A percentile compares a stretch with the other conserved stretches of the same genome.
phyloP scores from a whole-genome alignment of 2,888 invertebrate species.

The Eurytoma californica region DNA sequence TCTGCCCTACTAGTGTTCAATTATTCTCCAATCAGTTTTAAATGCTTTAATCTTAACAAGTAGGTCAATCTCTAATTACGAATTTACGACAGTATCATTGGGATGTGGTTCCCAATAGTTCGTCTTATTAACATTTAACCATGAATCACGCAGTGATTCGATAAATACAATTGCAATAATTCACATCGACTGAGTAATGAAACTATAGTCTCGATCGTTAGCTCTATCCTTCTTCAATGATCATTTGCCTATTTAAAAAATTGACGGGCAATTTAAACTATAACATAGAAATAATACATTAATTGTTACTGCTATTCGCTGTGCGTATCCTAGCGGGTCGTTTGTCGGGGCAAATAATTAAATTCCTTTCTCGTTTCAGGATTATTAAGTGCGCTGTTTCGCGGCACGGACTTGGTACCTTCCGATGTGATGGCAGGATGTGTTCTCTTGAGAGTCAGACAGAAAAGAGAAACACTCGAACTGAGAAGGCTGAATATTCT shows the following conservation, averaged over 20 bases:
- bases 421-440: constrained; percentile 93
- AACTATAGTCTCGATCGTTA: constrained; percentile 4
- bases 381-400: constrained; percentile 85
- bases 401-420: constrained; percentile 90
- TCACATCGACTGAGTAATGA: neutral
- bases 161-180: constrained; percentile 11
- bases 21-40: constrained; percentile 34
- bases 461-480: constrained; percentile 84
- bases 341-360: neutral
- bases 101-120: constrained; percentile 10
- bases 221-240: neutral
- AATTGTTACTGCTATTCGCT: neutral
- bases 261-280: neutral
- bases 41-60: constrained; percentile 28
- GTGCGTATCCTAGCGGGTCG: neutral
- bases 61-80: constrained; percentile 21
- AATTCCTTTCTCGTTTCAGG: constrained; percentile 72
- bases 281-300: neutral
- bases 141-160: constrained; percentile 8
- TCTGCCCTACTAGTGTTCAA: constrained; percentile 21
- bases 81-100: neutral
- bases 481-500: constrained; percentile 81
- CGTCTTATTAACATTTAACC: constrained; percentile 13
- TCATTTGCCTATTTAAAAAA: neutral
- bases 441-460: constrained; percentile 86